phyloP scores from a whole-genome alignment of 2,888 invertebrate genomes.

The Aleiodes leptofemur region DNA sequence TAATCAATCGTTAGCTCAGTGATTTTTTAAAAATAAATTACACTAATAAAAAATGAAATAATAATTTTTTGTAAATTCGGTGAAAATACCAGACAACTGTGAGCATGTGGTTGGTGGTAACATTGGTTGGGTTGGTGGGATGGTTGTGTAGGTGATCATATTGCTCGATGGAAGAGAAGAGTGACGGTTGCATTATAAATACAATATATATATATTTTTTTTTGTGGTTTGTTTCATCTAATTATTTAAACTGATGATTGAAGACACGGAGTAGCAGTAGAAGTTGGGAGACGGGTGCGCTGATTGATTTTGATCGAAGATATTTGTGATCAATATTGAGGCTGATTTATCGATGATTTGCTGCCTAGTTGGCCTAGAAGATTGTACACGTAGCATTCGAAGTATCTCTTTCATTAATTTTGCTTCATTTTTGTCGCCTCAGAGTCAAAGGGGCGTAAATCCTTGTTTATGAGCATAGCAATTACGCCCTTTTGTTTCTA shows the following conservation, averaged over 20 bases:
- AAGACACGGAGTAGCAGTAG: slow-evolving; percentile 58
- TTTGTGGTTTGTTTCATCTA: slow-evolving; percentile 45
- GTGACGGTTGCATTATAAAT: slow-evolving; percentile 64
- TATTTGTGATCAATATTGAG: slow-evolving; percentile 33
- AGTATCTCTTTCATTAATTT: slow-evolving; percentile 57
- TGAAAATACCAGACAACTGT: slow-evolving; percentile 74
- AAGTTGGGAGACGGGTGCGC: slow-evolving; percentile 59
- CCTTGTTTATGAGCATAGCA: no score
- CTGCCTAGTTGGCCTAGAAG: slow-evolving; percentile 68
- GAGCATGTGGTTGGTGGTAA: slow-evolving; percentile 72
- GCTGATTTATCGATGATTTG: slow-evolving; percentile 54
- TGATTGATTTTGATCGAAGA: slow-evolving; percentile 53
- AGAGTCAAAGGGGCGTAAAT: no score
- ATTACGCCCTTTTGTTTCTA: no score
- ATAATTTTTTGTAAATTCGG: slow-evolving; percentile 70
- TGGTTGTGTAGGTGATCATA: slow-evolving; percentile 74
- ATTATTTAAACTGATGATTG: slow-evolving; percentile 60
- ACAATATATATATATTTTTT: no score
- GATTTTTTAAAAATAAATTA: background rate
- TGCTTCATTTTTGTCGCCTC: background rate
- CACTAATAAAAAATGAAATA: slow-evolving; percentile 45
- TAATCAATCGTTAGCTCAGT: slow-evolving; percentile 18
- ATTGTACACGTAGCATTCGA: slow-evolving; percentile 66
- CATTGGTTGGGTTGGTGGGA: slow-evolving; percentile 73
- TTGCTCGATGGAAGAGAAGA: slow-evolving; percentile 73